Conservation (phyloP, 2,113 vertebrate species). For the Sporophila hypoxantha region DNA sequence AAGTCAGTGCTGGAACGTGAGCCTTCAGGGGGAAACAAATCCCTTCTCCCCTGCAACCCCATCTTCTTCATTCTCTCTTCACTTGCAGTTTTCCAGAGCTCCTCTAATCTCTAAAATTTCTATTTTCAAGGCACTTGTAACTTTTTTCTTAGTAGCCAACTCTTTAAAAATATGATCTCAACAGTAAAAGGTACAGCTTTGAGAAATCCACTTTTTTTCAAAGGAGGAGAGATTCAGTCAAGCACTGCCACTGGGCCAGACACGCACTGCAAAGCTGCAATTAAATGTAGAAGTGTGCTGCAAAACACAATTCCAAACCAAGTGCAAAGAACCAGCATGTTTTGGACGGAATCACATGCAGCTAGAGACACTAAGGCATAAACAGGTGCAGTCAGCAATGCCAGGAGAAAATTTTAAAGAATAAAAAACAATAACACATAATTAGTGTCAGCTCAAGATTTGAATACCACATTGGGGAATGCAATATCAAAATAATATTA, state of each 20-base stretch:
- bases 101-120: not conserved
- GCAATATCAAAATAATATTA: constrained; percentile 9
- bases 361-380: not conserved
- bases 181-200: not conserved
- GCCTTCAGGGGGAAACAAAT: not conserved
- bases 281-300: not conserved
- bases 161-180: not conserved
- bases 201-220: not conserved
- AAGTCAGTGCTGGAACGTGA: not conserved
- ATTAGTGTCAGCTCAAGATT: not conserved
- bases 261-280: not conserved
- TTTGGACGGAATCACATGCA: not conserved
- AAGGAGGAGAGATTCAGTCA: not conserved
- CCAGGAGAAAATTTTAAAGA: not conserved
- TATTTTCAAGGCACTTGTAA: not conserved
- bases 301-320: not conserved
- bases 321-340: not conserved
- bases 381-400: constrained; percentile 9
- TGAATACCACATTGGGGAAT: not conserved
- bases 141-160: not conserved
- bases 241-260: not conserved
- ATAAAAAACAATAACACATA: not conserved
- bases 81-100: not conserved
- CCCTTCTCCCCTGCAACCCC: not conserved
- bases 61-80: not conserved